Conservation (phyloP, 2,888 invertebrate genomes). For the Caenorhabditis uteleia region DNA sequence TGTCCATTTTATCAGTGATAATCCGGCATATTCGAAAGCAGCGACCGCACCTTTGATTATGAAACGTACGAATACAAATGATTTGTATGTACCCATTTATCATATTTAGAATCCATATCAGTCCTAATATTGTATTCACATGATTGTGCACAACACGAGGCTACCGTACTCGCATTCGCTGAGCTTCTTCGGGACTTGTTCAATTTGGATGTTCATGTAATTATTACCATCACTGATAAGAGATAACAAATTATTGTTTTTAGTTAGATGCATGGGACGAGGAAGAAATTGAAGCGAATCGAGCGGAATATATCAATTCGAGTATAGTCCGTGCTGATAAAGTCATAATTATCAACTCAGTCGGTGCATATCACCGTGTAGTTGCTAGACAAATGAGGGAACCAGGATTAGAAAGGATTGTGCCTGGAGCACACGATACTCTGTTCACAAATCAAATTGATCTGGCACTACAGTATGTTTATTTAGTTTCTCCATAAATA, state of each 20-base stretch:
- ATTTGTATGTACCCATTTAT: too few relatives aligned
- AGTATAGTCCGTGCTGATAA: slow-evolving; percentile 64
- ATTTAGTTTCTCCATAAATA: neutral
- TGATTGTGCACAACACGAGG: slow-evolving; percentile 64
- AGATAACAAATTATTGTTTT: slow-evolving; percentile 19
- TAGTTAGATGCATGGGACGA: slow-evolving; percentile 65
- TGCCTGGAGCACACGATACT: slow-evolving; percentile 48
- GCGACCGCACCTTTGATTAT: slow-evolving; percentile 24
- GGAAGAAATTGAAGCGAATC: slow-evolving; percentile 63
- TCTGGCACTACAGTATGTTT: slow-evolving; percentile 44
- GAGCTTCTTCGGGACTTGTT: slow-evolving; percentile 61
- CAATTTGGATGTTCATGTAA: slow-evolving; percentile 57
- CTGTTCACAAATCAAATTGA: slow-evolving; percentile 65
- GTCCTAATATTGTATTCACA: slow-evolving; percentile 67
- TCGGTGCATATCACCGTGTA: slow-evolving; percentile 59
- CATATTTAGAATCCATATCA: slow-evolving; percentile 36
- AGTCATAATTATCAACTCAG: slow-evolving; percentile 66
- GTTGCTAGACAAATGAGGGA: slow-evolving; percentile 29
- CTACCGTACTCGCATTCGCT: slow-evolving; percentile 63
- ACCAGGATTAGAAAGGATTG: slow-evolving; percentile 47
- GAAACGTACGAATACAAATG: slow-evolving; percentile 22
- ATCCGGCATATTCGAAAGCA: too few relatives aligned
- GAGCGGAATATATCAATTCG: slow-evolving; percentile 63
- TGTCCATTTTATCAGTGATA: too few relatives aligned
- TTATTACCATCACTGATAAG: neutral